Evolutionary conservation across 2,113 vertebrate genomes (phyloP).

Genomic region (Paralichthys olivaceus): DNA sequence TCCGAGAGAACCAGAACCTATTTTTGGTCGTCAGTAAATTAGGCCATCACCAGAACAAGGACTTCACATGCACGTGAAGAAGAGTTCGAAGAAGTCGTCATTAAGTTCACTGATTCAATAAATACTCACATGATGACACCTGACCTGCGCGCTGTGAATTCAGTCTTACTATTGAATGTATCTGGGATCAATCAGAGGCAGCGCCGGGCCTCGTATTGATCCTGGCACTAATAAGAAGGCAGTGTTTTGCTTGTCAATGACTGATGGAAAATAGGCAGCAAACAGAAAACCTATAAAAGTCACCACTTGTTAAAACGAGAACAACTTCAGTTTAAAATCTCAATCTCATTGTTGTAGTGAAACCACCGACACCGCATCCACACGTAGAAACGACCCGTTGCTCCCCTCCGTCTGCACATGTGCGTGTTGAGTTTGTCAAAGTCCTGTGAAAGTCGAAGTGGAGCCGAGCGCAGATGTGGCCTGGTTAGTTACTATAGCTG

Average conservation of each 20-base stretch:
- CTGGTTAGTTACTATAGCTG: constrained; percentile 67
- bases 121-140: constrained; percentile 38
- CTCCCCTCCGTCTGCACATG: background rate
- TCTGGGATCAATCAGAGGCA: constrained; percentile 22
- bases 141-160: constrained; percentile 11
- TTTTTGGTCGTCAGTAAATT: constrained; percentile 60
- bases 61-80: constrained; percentile 1
- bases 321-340: background rate
- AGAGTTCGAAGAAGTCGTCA: constrained; percentile 31
- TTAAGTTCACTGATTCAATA: constrained; percentile 29
- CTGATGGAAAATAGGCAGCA: background rate
- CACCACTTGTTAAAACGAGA: background rate
- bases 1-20: constrained; percentile 47
- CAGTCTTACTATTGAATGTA: background rate
- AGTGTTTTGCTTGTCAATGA: background rate
- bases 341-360: too few relatives aligned
- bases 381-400: background rate
- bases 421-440: constrained; percentile 56
- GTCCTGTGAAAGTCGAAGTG: constrained; percentile 74
- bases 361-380: background rate
- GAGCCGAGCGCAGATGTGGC: constrained; percentile 57
- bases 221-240: constrained; percentile 2
- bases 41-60: constrained; percentile 59
- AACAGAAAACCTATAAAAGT: background rate
- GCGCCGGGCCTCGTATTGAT: constrained; percentile 18